These are phyloP conservation scores for Monopis laevigella DNA, from an alignment of 2,888 invertebrate species.

Conservation along the genomic window DNA sequence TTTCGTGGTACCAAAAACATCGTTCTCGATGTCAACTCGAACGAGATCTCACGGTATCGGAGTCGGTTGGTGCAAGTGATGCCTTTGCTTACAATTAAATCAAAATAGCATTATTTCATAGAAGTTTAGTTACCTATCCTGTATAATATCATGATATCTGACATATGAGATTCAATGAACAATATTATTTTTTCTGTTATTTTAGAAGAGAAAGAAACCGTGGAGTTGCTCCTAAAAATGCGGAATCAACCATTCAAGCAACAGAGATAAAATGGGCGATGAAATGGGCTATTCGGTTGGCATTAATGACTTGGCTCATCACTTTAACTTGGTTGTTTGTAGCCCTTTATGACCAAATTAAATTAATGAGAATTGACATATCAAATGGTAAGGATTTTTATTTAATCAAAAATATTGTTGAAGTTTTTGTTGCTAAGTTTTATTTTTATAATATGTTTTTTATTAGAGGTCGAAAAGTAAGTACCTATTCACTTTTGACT, in stretches of 20 bases:
- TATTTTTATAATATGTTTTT: no score
- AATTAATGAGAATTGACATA: slow-evolving; percentile 42
- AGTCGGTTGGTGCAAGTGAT: no score
- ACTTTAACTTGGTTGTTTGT: slow-evolving; percentile 62
- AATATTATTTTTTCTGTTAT: slow-evolving; percentile 11
- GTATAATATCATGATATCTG: not conserved
- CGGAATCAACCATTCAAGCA: slow-evolving; percentile 39
- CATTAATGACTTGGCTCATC: slow-evolving; percentile 50
- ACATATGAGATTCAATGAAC: not conserved
- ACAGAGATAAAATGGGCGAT: slow-evolving; percentile 51
- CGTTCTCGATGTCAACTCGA: no score
- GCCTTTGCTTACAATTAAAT: no score
- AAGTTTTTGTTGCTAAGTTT: no score
- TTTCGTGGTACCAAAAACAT: no score
- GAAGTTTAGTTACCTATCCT: no score
- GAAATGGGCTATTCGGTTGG: slow-evolving; percentile 50
- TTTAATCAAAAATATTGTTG: no score
- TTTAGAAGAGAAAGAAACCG: slow-evolving; percentile 46
- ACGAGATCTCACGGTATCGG: no score
- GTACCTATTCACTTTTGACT: no score
- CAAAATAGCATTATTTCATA: no score
- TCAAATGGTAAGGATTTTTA: slow-evolving; percentile 47
- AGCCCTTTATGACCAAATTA: slow-evolving; percentile 51
- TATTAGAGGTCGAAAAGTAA: no score
- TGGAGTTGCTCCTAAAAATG: slow-evolving; percentile 22